Conservation (phyloP, 2,797 vertebrate genomes). For the Spinus pinus region DNA sequence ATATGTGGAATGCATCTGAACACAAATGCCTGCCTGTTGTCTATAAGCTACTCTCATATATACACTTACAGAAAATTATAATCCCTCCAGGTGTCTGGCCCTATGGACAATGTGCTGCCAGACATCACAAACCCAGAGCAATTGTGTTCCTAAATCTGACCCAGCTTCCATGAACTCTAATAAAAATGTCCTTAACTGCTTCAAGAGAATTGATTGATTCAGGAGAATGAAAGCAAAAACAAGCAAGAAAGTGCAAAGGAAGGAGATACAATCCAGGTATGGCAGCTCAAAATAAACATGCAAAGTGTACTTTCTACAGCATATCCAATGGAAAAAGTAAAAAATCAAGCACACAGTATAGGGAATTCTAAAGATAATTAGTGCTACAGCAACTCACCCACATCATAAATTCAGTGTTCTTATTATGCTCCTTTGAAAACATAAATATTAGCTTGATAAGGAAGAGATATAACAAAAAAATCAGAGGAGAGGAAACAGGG, state of each 20-base stretch:
- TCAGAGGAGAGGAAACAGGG: background rate
- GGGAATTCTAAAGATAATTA: background rate
- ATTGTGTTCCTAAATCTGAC: background rate
- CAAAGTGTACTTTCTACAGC: background rate
- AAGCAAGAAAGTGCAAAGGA: background rate
- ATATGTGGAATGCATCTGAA: conserved; percentile 6
- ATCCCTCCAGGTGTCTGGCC: background rate
- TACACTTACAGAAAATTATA: background rate
- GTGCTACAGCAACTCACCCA: background rate
- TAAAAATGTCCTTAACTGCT: background rate
- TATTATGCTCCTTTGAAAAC: background rate
- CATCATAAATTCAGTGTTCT: background rate
- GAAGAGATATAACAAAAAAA: background rate
- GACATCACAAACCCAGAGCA: background rate
- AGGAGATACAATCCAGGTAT: background rate
- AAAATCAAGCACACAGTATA: background rate
- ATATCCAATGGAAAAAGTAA: background rate
- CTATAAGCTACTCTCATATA: background rate
- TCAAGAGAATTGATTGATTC: background rate
- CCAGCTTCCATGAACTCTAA: background rate
- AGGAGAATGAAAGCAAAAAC: background rate
- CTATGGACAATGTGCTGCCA: background rate
- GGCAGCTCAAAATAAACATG: background rate
- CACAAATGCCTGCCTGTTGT: background rate
- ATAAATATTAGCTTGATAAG: background rate